phyloP scores from a whole-genome alignment of 2,888 invertebrate species.

The Scaptomyza reducta region DNA sequence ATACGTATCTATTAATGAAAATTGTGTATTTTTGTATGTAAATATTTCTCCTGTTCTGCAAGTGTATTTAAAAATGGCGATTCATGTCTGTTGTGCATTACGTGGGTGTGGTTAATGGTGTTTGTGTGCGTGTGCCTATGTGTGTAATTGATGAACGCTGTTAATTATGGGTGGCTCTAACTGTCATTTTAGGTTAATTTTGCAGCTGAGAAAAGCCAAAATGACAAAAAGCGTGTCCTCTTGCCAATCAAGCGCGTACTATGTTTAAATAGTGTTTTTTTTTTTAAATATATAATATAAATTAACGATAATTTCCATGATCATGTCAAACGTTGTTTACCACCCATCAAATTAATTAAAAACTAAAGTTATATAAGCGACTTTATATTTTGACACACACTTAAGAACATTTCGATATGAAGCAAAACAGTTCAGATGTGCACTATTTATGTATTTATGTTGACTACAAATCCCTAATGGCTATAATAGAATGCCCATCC shows the following conservation, averaged over 20 bases:
- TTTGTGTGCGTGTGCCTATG: slow-evolving; percentile 14
- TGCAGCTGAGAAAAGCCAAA: slow-evolving; percentile 23
- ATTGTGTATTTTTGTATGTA: not conserved
- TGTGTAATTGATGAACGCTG: slow-evolving; percentile 60
- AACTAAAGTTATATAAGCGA: too few relatives aligned
- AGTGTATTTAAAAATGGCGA: slow-evolving; percentile 6
- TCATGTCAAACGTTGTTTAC: too few relatives aligned
- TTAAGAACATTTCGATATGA: not conserved
- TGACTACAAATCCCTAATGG: not conserved
- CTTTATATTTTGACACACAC: too few relatives aligned
- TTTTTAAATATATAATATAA: too few relatives aligned
- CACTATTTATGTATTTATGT: not conserved
- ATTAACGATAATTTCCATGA: not conserved
- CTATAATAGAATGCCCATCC: slow-evolving; percentile 13
- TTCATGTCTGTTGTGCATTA: slow-evolving; percentile 29
- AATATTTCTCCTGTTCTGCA: not conserved
- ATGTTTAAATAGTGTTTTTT: too few relatives aligned
- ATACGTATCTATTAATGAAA: not conserved
- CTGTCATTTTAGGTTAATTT: slow-evolving; percentile 54
- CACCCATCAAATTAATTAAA: too few relatives aligned
- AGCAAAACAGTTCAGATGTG: slow-evolving; percentile 11
- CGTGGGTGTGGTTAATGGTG: slow-evolving; percentile 20
- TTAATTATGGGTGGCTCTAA: slow-evolving; percentile 64
- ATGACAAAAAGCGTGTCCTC: not conserved
- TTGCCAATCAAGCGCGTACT: not conserved